Conservation (phyloP, 1,140 invertebrate genomes). For the Proctacanthus coquilletti region DNA sequence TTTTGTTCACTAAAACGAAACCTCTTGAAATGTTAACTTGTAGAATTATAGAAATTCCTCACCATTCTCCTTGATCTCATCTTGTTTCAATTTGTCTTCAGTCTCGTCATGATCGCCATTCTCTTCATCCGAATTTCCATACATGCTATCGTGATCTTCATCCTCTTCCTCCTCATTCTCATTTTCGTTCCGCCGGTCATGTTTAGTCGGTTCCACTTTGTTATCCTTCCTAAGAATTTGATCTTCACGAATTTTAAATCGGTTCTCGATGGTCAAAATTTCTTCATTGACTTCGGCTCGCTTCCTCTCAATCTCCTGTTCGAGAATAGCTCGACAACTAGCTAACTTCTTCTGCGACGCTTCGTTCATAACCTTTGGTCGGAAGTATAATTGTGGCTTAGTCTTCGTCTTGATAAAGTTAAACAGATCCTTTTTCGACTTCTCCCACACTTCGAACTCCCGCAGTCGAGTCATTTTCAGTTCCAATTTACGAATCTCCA, state of each 20-base stretch:
- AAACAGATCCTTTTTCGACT: constrained; percentile 53
- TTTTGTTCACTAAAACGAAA: too few species aligned
- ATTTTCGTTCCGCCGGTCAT: too few species aligned
- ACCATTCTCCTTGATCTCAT: too few species aligned
- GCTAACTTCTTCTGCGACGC: constrained; percentile 33
- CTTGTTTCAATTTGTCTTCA: too few species aligned
- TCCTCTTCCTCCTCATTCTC: too few species aligned
- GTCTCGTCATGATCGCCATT: too few species aligned
- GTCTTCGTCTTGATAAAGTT: constrained; percentile 79
- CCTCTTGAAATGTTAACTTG: too few species aligned
- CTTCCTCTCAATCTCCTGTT: constrained; percentile 14
- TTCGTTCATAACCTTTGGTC: constrained; percentile 55
- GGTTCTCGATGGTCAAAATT: constrained; percentile 19
- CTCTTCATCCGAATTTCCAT: too few species aligned
- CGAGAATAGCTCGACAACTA: constrained; percentile 33
- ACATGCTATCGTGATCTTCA: too few species aligned
- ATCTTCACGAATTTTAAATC: constrained; percentile 12
- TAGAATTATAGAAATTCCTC: too few species aligned
- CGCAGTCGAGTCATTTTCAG: constrained; percentile 75
- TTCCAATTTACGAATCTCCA: constrained; percentile 78
- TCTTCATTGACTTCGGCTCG: constrained; percentile 18
- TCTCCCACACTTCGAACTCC: constrained; percentile 80
- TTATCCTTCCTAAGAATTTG: too few species aligned
- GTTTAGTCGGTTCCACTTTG: too few species aligned
- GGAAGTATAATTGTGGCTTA: constrained; percentile 74